phyloP scores from a whole-genome alignment of 2,888 invertebrate genomes.

The Lobophora halterata region DNA sequence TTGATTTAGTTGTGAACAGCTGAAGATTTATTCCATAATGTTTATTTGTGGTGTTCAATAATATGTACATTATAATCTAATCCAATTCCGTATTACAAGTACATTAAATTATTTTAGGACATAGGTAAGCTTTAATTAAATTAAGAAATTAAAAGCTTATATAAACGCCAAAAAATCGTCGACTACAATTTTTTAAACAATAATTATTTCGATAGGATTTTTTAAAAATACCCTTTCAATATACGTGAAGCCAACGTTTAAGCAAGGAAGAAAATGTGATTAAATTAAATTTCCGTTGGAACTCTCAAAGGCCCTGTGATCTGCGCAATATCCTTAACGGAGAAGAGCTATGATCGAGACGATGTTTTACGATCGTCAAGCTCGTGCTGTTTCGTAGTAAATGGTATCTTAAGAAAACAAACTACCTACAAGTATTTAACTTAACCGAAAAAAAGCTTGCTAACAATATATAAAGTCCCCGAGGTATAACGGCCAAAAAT shows the following conservation, averaged over 20 bases:
- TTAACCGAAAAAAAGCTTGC: too few relatives aligned
- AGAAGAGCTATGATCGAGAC: constrained; percentile 50
- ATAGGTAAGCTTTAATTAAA: too few relatives aligned
- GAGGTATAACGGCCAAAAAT: not conserved
- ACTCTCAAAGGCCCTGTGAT: constrained; percentile 70
- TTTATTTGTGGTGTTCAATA: too few relatives aligned
- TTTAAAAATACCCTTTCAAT: constrained; percentile 47
- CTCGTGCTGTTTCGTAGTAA: constrained; percentile 30
- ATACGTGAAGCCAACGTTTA: constrained; percentile 54
- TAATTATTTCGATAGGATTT: constrained; percentile 40
- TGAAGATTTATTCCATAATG: too few relatives aligned
- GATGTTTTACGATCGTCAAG: constrained; percentile 41
- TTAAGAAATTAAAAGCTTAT: constrained; percentile 5
- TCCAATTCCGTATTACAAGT: too few relatives aligned
- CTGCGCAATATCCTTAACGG: constrained; percentile 71
- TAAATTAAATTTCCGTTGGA: constrained; percentile 74
- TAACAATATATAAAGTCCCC: not conserved
- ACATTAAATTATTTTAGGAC: too few relatives aligned
- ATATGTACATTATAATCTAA: too few relatives aligned
- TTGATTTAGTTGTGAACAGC: too few relatives aligned
- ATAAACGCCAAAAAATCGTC: constrained; percentile 7
- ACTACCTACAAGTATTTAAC: too few relatives aligned
- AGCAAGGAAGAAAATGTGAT: constrained; percentile 70
- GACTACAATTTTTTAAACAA: constrained; percentile 5
- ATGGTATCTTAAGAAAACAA: too few relatives aligned